A percentile compares a stretch with the other conserved stretches of the same genome.
phyloP scores from a whole-genome alignment of 2,797 vertebrate genomes.

The Lepilemur ruficaudatus region DNA sequence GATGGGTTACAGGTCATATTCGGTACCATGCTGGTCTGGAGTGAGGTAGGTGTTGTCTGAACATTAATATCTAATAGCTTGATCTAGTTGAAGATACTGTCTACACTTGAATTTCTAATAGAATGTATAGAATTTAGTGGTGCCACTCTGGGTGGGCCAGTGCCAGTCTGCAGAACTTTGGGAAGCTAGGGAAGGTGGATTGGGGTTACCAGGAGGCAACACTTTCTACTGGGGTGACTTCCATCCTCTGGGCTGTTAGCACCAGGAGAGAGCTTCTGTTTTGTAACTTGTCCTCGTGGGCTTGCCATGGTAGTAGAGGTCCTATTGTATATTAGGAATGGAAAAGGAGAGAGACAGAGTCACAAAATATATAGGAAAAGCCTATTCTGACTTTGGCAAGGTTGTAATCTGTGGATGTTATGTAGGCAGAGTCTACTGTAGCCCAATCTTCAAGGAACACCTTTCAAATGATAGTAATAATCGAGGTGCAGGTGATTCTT shows the following conservation, averaged over 20 bases:
- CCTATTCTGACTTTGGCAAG: neutral
- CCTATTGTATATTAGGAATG: neutral
- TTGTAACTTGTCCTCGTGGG: neutral
- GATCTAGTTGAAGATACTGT: slow-evolving; percentile 77
- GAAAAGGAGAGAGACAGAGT: neutral
- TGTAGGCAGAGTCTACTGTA: neutral
- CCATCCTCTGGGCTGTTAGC: neutral
- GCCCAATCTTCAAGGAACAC: neutral
- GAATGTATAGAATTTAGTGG: slow-evolving; percentile 20
- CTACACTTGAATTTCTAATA: slow-evolving; percentile 73
- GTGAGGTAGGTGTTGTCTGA: slow-evolving; percentile 94
- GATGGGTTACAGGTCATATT: slow-evolving; percentile 99
- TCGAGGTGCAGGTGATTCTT: neutral
- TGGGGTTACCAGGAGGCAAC: neutral
- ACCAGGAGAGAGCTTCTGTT: neutral
- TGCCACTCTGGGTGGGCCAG: slow-evolving; percentile 43
- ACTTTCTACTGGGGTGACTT: neutral
- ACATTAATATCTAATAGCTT: slow-evolving; percentile 84
- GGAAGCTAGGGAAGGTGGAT: neutral
- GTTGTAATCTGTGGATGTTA: neutral
- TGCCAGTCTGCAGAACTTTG: neutral
- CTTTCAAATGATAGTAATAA: neutral
- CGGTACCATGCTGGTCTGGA: slow-evolving; percentile 99
- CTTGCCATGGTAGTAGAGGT: neutral
- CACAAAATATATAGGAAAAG: neutral